Percentiles rank a stretch among this genome's conserved stretches.
Conservation (phyloP, 2,113 vertebrate species). For the Nesogale talazaci region DNA sequence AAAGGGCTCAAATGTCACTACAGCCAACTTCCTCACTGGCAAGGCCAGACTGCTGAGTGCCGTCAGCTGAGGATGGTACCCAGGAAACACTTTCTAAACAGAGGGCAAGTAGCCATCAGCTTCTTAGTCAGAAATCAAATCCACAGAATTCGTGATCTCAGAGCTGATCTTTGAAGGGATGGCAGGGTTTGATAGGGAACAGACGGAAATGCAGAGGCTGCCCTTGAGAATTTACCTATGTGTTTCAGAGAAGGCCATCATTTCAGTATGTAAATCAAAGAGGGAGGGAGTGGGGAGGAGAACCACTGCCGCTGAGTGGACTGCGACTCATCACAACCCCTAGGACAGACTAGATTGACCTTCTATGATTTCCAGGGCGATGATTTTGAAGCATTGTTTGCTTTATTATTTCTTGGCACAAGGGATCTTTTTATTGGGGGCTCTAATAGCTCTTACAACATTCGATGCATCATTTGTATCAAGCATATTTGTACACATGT, state of each 20-base stretch:
- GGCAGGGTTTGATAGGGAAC: constrained; percentile 9
- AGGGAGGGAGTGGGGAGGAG: neutral
- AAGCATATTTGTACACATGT: too few relatives aligned
- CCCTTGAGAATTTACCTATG: neutral
- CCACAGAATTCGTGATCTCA: constrained; percentile 23
- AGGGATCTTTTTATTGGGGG: too few relatives aligned
- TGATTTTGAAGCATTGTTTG: neutral
- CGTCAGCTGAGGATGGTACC: neutral
- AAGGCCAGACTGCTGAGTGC: neutral
- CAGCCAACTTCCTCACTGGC: neutral
- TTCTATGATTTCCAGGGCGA: neutral
- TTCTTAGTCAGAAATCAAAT: neutral
- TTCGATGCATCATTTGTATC: too few relatives aligned
- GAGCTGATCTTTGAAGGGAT: neutral
- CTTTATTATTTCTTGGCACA: neutral
- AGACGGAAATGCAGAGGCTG: constrained; percentile 21
- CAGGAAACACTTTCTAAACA: neutral
- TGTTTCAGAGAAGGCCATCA: constrained; percentile 1
- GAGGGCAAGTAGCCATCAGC: constrained; percentile 33
- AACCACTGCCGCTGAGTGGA: neutral
- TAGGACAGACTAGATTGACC: neutral
- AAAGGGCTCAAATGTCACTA: too few relatives aligned
- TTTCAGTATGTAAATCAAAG: neutral
- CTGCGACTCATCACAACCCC: neutral
- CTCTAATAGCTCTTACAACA: too few relatives aligned